Base-by-base conservation (phyloP, 2,888 invertebrate species). In the Clepsis dumicolana region DNA sequence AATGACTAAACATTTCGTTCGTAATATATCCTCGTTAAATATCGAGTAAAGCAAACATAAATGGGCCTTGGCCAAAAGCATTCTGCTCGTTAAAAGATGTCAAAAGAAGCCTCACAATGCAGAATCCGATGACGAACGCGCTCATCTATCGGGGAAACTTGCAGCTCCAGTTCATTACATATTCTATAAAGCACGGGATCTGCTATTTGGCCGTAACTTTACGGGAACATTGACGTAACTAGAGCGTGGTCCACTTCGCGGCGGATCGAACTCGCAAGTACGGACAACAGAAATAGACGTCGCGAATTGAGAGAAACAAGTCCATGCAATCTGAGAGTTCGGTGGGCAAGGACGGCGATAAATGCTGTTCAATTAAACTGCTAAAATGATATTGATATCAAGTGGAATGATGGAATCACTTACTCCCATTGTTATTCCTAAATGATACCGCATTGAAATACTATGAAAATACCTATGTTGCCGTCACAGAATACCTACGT, bases 211-310 rank as follows among this genome's bases (percentile, higher is more conserved):
- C 63, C 53, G 64, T 65, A 60, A 65, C 59, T 54, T 68, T 56
- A 50, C 57, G 54, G 52, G 57, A 44, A 32, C 52, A 38, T 35
- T 29, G 68, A 65, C 62, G 62, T 63, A 69, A 65, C 53, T 65
- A 59, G 69, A 65, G 53, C 69, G 65, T 41, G 62, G 57, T 62
- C 65, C 64, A 70, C 56, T 61, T 70, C 61, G 56, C 53, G 61
- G 38, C 60, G 52, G 44, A 64, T 54, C 59, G 41, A 64, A 41
- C 52, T 60, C 54, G 54, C 52, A 35, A 25, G 56, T 25, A 48
- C 57, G 38, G 18, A 18, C 57, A 62, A 35, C 65, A 65, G 57
- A 69, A 65, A 69, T 65, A 68, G 71, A 56, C 52, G 64, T 60
- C 59, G 50, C 64, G 52, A 41, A 56, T 48, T 41, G 25, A 61